A percentile compares a stretch with the other conserved stretches of the same genome.
phyloP scores from a whole-genome alignment of 2,888 invertebrate species.

The Apamea monoglypha region DNA sequence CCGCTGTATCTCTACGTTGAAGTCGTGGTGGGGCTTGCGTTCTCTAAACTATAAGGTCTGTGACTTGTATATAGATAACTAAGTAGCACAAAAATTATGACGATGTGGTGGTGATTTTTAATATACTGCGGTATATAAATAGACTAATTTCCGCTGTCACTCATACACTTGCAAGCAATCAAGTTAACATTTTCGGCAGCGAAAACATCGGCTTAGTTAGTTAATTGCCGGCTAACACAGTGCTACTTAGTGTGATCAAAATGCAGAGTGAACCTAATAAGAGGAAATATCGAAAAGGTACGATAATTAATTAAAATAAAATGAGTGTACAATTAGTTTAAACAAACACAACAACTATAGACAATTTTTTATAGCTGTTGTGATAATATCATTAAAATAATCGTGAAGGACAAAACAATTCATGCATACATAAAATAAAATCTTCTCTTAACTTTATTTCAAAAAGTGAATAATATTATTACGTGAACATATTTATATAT shows the following conservation, averaged over 20 bases:
- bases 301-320: background rate
- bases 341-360: background rate
- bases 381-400: background rate
- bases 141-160: slow-evolving; percentile 26
- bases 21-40: too few relatives aligned
- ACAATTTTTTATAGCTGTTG: accelerated
- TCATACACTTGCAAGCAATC: slow-evolving; percentile 35
- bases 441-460: background rate
- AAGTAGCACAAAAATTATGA: background rate
- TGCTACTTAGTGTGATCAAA: slow-evolving; percentile 42
- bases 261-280: slow-evolving; percentile 22
- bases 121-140: background rate
- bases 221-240: slow-evolving; percentile 69
- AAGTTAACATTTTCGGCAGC: slow-evolving; percentile 65
- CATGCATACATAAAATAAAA: too few relatives aligned
- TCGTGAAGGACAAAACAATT: background rate
- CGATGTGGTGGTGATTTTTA: background rate
- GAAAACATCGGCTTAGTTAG: slow-evolving; percentile 70
- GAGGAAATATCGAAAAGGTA: slow-evolving; percentile 48
- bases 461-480: background rate
- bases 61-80: too few relatives aligned
- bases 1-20: too few relatives aligned
- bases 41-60: too few relatives aligned
- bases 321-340: background rate
- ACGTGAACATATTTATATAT: background rate